These are phyloP conservation scores for Frankliniella fusca DNA, from an alignment of 2,888 invertebrate genomes.

Conservation along the genomic window DNA sequence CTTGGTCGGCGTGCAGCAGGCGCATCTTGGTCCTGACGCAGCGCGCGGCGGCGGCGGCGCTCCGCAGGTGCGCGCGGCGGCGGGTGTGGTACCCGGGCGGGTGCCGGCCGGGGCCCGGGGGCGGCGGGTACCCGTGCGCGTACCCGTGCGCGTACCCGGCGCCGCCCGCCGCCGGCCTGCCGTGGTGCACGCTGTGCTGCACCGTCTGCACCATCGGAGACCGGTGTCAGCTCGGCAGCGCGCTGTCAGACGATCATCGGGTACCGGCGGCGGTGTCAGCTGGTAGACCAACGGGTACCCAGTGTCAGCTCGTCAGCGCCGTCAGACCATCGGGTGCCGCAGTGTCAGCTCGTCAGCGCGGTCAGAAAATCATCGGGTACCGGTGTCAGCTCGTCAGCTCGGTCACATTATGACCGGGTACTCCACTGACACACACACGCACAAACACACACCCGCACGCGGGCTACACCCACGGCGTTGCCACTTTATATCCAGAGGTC, in stretches of 20 bases:
- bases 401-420: too few species aligned
- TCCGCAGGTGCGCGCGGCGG: neutral
- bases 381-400: too few species aligned
- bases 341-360: too few species aligned
- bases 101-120: neutral
- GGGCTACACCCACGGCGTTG: neutral
- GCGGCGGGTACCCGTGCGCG: neutral
- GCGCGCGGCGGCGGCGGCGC: neutral
- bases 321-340: too few species aligned
- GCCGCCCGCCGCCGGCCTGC: neutral
- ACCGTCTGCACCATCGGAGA: neutral
- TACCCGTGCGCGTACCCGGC: neutral
- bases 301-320: too few species aligned
- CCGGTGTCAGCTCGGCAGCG: neutral
- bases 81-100: constrained; percentile 11
- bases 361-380: too few species aligned
- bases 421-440: too few species aligned
- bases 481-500: constrained; percentile 23
- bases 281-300: too few species aligned
- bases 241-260: too few species aligned
- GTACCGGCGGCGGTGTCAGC: too few species aligned
- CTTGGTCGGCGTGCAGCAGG: neutral
- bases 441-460: neutral
- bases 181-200: too few species aligned
- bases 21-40: neutral